These are phyloP conservation scores for Rhynchophorus ferrugineus DNA, from an alignment of 1,140 invertebrate genomes.

Conservation along the genomic window DNA sequence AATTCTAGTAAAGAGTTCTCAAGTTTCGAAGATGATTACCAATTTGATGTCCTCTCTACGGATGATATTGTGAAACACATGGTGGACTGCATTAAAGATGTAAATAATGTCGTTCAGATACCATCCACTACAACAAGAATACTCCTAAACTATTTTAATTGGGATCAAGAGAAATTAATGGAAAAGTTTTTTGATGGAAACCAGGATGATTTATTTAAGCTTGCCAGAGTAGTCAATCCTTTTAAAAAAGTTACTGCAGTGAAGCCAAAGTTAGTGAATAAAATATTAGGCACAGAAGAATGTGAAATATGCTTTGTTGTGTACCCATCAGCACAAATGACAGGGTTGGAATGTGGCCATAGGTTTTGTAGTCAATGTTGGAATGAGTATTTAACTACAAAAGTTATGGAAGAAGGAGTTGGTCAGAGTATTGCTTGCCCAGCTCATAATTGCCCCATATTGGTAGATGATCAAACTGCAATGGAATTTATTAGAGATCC, in stretches of 20 bases:
- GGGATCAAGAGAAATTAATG: conserved; percentile 69
- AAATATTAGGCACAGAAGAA: conserved; percentile 57
- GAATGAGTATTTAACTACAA: conserved; percentile 63
- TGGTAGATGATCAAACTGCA: conserved; percentile 63
- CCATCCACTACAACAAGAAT: conserved; percentile 53
- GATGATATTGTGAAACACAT: conserved; percentile 62
- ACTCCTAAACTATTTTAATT: conserved; percentile 63
- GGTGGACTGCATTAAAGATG: conserved; percentile 62
- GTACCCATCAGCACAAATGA: conserved; percentile 48
- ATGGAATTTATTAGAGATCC: conserved; percentile 57
- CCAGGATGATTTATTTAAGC: conserved; percentile 55
- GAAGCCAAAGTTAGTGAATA: conserved; percentile 31
- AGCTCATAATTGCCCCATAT: conserved; percentile 48
- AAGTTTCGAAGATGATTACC: conserved; percentile 80
- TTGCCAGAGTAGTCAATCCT: conserved; percentile 60
- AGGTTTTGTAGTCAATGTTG: conserved; percentile 61
- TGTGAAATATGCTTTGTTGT: conserved; percentile 87
- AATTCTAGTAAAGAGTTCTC: conserved; percentile 59
- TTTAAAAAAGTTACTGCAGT: conserved; percentile 40
- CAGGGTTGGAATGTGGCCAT: conserved; percentile 64
- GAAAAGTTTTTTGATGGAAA: conserved; percentile 62
- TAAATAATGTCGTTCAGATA: conserved; percentile 49
- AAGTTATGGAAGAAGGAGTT: conserved; percentile 64
- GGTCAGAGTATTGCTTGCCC: conserved; percentile 61
- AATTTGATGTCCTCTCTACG: conserved; percentile 75